Conservation (phyloP, 2,113 vertebrate genomes). For the Cavia aperea region DNA sequence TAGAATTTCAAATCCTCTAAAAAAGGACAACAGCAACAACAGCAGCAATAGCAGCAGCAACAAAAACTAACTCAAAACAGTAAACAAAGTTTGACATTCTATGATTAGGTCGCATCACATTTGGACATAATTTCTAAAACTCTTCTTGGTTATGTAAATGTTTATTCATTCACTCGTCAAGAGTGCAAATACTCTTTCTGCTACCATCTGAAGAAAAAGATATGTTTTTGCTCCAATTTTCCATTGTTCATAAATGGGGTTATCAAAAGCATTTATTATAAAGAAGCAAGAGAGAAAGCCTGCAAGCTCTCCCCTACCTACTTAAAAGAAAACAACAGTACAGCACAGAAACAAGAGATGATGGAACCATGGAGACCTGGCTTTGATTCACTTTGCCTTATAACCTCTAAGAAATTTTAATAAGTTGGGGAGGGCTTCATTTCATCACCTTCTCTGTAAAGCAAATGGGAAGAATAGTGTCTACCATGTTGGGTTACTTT, state of each 20-base stretch:
- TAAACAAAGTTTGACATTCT: neutral
- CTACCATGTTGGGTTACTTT: neutral
- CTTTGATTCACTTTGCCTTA: neutral
- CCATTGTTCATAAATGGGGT: neutral
- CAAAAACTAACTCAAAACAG: neutral
- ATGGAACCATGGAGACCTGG: neutral
- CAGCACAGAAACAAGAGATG: neutral
- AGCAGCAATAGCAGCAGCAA: too few relatives aligned
- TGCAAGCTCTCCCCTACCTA: neutral
- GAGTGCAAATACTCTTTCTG: slow-evolving; percentile 4
- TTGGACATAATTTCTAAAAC: slow-evolving; percentile 3
- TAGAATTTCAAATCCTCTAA: neutral
- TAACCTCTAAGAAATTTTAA: neutral
- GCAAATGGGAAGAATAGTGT: neutral
- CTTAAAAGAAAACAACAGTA: neutral
- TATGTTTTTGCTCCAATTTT: neutral
- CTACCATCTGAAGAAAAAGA: neutral
- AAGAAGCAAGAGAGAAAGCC: neutral
- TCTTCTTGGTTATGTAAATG: neutral
- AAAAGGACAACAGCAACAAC: neutral
- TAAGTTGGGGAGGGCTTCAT: neutral
- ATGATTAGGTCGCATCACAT: neutral
- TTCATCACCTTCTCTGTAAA: neutral
- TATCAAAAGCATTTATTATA: neutral
- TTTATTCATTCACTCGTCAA: slow-evolving; percentile 22